These are phyloP conservation scores for Glossosoma conforme DNA, from an alignment of 1,140 invertebrate genomes.

Conservation along the genomic window DNA sequence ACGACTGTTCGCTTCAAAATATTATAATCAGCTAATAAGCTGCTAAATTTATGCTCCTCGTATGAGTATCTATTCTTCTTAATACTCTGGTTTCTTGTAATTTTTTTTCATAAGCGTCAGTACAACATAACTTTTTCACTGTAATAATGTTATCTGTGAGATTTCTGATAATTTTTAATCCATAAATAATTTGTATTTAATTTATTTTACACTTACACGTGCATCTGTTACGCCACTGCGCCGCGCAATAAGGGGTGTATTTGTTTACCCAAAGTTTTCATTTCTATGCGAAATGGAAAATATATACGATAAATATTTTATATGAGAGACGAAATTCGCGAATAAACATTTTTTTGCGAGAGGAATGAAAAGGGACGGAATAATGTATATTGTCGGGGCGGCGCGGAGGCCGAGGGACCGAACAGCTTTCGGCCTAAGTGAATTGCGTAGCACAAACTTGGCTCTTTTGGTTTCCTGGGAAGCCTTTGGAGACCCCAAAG, in stretches of 20 bases:
- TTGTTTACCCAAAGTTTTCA: constrained; percentile 28
- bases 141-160: too few relatives aligned
- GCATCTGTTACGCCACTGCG: constrained; percentile 6
- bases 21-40: too few relatives aligned
- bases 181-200: too few relatives aligned
- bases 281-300: constrained; percentile 28
- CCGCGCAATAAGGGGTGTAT: constrained; percentile 20
- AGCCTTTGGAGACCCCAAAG: neutral
- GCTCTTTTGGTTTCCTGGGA: constrained; percentile 2
- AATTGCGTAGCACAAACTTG: constrained; percentile 7
- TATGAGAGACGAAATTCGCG: constrained; percentile 25
- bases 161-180: too few relatives aligned
- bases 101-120: too few relatives aligned
- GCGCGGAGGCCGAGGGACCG: constrained; percentile 5
- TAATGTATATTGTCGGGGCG: constrained; percentile 12
- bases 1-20: too few relatives aligned
- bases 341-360: constrained; percentile 25
- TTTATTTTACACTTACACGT: too few relatives aligned
- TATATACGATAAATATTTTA: constrained; percentile 27
- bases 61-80: too few relatives aligned
- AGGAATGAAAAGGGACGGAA: constrained; percentile 20
- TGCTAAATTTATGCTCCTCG: too few relatives aligned
- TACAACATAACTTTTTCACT: too few relatives aligned
- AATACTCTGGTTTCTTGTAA: too few relatives aligned
- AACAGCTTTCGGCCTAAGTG: constrained; percentile 19